Conservation (phyloP, 2,888 invertebrate genomes). For the Phymatocera aterrima region DNA sequence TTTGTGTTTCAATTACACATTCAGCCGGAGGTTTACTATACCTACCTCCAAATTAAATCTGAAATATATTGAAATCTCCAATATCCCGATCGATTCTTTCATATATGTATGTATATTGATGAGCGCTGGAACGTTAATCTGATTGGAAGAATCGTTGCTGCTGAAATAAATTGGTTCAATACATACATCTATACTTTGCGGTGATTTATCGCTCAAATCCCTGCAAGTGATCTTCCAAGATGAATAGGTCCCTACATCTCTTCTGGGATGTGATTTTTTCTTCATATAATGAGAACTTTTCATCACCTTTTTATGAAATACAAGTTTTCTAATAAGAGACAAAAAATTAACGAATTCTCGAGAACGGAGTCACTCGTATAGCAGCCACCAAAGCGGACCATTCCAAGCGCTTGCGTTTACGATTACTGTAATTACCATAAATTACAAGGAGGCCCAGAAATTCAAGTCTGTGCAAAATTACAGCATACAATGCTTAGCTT, state of each 20-base stretch:
- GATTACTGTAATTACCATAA: conserved; percentile 36
- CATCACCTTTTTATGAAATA: background rate
- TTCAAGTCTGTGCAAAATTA: conserved; percentile 31
- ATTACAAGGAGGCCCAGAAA: conserved; percentile 29
- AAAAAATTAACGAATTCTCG: background rate
- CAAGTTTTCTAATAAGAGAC: background rate
- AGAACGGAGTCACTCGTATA: background rate
- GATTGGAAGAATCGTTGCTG: background rate
- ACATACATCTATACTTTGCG: background rate
- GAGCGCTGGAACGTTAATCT: background rate
- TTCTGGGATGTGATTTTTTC: background rate
- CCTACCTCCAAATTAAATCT: background rate
- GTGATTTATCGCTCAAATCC: background rate
- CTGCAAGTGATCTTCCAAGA: background rate
- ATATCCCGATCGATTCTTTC: background rate
- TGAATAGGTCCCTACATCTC: background rate
- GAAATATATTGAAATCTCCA: conserved; percentile 12
- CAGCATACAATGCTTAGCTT: conserved; percentile 19
- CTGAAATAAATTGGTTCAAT: background rate
- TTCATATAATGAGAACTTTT: background rate
- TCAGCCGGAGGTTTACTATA: background rate
- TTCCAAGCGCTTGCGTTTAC: conserved; percentile 12
- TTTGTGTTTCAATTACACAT: conserved; percentile 18
- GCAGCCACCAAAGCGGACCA: conserved; percentile 9
- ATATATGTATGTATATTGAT: conserved; percentile 4